Evolutionary conservation across 2,113 vertebrate genomes (phyloP).

Genomic region (Lepus americanus): DNA sequence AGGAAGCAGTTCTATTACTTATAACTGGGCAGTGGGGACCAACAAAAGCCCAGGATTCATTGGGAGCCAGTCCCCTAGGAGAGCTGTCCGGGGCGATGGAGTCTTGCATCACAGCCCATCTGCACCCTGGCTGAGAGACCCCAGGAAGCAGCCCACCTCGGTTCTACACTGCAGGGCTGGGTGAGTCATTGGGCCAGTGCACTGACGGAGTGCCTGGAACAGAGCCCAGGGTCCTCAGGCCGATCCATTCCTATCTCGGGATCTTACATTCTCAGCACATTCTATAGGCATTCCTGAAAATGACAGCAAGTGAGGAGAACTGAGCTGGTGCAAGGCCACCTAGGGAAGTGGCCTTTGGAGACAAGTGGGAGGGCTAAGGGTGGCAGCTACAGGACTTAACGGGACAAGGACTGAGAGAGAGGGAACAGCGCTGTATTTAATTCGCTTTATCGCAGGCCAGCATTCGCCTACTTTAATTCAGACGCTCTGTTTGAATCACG

Average conservation of each 20-base stretch:
- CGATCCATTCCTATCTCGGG: background rate
- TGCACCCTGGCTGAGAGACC: background rate
- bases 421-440: background rate
- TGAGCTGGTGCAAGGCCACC: background rate
- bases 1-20: too few relatives aligned
- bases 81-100: background rate
- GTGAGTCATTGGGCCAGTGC: background rate
- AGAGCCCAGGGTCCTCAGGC: background rate
- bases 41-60: background rate
- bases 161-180: background rate
- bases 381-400: background rate
- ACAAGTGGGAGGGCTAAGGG: background rate
- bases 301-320: background rate
- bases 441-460: background rate
- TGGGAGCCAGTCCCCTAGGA: background rate
- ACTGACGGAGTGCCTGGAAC: background rate
- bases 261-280: background rate
- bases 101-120: background rate
- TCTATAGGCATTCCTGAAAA: background rate
- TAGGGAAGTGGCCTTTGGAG: background rate
- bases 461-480: constrained; percentile 46
- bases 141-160: background rate
- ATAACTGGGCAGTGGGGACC: background rate
- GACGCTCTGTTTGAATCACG: background rate
- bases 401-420: background rate